Base-by-base conservation (phyloP, 2,797 vertebrate genomes). In the Macropus fuliginosus region DNA sequence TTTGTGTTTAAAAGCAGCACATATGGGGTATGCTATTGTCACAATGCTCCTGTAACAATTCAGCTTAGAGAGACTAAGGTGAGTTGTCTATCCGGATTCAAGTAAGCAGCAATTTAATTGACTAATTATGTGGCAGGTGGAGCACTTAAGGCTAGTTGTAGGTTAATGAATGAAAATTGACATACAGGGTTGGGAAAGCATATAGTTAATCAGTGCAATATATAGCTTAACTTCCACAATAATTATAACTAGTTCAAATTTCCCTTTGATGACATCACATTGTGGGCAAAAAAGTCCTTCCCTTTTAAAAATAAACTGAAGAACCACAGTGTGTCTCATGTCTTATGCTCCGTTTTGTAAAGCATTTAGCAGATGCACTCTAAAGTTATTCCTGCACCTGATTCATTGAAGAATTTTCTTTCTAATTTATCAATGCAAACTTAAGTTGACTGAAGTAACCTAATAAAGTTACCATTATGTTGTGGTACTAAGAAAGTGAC, bases 401-500 rank as follows among this genome's bases (percentile, higher is more conserved):
- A 56, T 94, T 28, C 29, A 96, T 93, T 94, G 96, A 94, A 95
- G n/a, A 94, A 95, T 96, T 96, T 66, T 14, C 62, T 66, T 66
- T 95, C 92, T 29, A 93, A 95, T 95, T 94, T 57, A 94, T 95
- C 95, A 54, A 4, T 96, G 59, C 81, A 95, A 94, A 97, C 96
- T 50, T 96, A 94, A 96, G 95, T 95, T 97, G 91, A 46, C 46
- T 92, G 55, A 96, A 34, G n/a, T 90, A 81, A 95, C 92, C 90
- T 96, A 96, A 94, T 90, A 96, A 98, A 95, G 92, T 52, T 96
- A 89, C 92, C 93, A 91, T 97, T 94, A 59, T 96, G 92, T 94
- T 95, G 55, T 96, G 96, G 90, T 94, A 97, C 91, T 94, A 98
- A 98, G 93, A 91, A 89, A 34, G 2, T 89, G 93, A 99, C 99